A percentile compares a stretch with the other conserved stretches of the same genome.
Evolutionary conservation across 2,888 invertebrate species (phyloP).

Genomic region (Hydrotaea cyrtoneurina): DNA sequence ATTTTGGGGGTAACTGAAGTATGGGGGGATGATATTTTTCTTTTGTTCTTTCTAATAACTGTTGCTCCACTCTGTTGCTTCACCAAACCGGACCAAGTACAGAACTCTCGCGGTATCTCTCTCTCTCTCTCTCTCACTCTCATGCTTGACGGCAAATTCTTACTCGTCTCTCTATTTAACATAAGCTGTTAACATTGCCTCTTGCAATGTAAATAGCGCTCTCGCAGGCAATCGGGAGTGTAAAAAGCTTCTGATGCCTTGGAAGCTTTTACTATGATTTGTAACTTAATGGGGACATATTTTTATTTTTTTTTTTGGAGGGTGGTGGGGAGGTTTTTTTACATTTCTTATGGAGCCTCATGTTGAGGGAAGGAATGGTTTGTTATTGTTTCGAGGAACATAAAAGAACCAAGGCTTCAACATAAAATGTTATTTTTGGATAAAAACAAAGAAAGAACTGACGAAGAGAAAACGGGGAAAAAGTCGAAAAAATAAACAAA

Average conservation of each 20-base stretch:
- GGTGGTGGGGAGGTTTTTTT: too few species aligned
- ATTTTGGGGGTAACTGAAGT: background rate
- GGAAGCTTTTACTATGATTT: conserved; percentile 35
- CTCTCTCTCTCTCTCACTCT: background rate
- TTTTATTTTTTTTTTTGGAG: too few species aligned
- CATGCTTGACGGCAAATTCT: background rate
- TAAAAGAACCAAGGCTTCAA: background rate
- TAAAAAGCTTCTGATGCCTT: background rate
- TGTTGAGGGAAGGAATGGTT: conserved; percentile 17
- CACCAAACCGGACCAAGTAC: background rate
- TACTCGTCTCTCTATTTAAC: background rate
- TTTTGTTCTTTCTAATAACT: conserved; percentile 40
- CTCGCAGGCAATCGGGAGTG: conserved; percentile 3
- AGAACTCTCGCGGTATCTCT: conserved; percentile 14
- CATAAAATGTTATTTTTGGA: conserved; percentile 2
- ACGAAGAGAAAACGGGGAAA: background rate
- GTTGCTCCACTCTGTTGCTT: conserved; percentile 65
- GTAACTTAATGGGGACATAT: conserved; percentile 50
- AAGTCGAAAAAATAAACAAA: too few species aligned
- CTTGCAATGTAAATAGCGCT: background rate
- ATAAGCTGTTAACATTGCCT: background rate
- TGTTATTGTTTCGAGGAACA: conserved; percentile 18
- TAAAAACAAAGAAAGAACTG: background rate
- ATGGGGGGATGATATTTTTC: background rate
- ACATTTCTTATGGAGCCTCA: background rate